phyloP scores from a whole-genome alignment of 2,888 invertebrate genomes.

The Archips crataeganus region DNA sequence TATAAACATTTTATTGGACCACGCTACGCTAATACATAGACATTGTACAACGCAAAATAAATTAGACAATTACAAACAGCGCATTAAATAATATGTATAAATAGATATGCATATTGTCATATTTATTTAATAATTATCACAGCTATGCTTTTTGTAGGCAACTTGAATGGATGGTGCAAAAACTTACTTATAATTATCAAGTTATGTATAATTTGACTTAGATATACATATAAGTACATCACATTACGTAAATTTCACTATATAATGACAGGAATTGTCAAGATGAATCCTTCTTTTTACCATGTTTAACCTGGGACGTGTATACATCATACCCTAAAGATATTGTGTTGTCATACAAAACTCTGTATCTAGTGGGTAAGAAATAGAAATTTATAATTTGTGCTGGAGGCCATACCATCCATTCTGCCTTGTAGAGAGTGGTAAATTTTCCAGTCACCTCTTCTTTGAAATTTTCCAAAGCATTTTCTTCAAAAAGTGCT shows the following conservation, averaged over 20 bases:
- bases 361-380: constrained; percentile 93
- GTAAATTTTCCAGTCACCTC: constrained; percentile 92
- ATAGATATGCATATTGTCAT: constrained; percentile 26
- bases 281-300: constrained; percentile 43
- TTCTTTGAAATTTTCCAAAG: constrained; percentile 86
- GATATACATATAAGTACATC: constrained; percentile 10
- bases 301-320: constrained; percentile 93
- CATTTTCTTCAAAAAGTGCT: constrained; percentile 90
- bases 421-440: constrained; percentile 94
- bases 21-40: constrained; percentile 8
- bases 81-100: constrained; percentile 19
- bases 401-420: constrained; percentile 97
- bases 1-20: constrained; percentile 20
- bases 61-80: constrained; percentile 24
- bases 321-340: constrained; percentile 96
- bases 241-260: constrained; percentile 29
- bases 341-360: constrained; percentile 95
- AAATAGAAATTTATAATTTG: constrained; percentile 97
- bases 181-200: constrained; percentile 7
- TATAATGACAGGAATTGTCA: constrained; percentile 10
- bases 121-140: constrained; percentile 57
- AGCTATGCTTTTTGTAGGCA: constrained; percentile 55
- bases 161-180: constrained; percentile 8
- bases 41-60: constrained; percentile 21
- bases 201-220: constrained; percentile 17